Percentiles rank a stretch among this genome's conserved stretches.
Conservation (phyloP, 2,113 vertebrate genomes). For the Brachionichthys hirsutus region DNA sequence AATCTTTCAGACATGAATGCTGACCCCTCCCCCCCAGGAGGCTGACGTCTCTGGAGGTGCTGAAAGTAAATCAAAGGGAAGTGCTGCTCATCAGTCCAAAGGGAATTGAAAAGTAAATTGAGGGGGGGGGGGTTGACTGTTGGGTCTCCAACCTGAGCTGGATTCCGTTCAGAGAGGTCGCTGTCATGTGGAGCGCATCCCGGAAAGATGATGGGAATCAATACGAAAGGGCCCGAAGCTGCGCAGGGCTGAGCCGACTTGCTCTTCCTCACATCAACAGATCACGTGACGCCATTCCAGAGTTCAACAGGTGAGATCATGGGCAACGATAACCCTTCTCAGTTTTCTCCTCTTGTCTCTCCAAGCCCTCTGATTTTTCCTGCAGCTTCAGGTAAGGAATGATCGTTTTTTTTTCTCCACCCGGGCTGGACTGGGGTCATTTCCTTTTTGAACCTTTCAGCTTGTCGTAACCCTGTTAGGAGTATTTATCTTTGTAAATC, state of each 20-base stretch:
- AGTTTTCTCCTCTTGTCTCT: slow-evolving; percentile 45
- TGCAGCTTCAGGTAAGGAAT: slow-evolving; percentile 43
- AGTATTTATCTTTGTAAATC: slow-evolving; percentile 4
- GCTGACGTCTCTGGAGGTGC: slow-evolving; percentile 24
- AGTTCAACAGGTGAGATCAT: too few relatives aligned
- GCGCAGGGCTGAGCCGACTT: slow-evolving; percentile 37
- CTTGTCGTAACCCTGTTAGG: slow-evolving; percentile 1
- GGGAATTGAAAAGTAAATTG: slow-evolving; percentile 58
- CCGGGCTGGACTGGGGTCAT: slow-evolving; percentile 4
- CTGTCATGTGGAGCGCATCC: slow-evolving; percentile 1
- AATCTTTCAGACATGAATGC: too few relatives aligned
- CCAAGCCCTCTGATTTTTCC: slow-evolving; percentile 52
- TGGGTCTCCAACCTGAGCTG: background rate
- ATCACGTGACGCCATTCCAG: too few relatives aligned
- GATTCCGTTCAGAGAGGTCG: background rate
- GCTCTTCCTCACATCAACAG: too few relatives aligned
- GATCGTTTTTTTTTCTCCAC: slow-evolving; percentile 35
- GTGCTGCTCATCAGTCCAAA: slow-evolving; percentile 22
- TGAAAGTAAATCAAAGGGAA: slow-evolving; percentile 55
- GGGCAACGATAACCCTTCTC: too few relatives aligned
- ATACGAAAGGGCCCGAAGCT: slow-evolving; percentile 27
- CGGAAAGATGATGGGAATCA: slow-evolving; percentile 45
- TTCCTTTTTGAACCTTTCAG: background rate
- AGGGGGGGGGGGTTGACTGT: background rate
- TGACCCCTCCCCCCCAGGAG: slow-evolving; percentile 10